phyloP scores from a whole-genome alignment of 2,888 invertebrate genomes.

The Caenorhabditis uteleia region DNA sequence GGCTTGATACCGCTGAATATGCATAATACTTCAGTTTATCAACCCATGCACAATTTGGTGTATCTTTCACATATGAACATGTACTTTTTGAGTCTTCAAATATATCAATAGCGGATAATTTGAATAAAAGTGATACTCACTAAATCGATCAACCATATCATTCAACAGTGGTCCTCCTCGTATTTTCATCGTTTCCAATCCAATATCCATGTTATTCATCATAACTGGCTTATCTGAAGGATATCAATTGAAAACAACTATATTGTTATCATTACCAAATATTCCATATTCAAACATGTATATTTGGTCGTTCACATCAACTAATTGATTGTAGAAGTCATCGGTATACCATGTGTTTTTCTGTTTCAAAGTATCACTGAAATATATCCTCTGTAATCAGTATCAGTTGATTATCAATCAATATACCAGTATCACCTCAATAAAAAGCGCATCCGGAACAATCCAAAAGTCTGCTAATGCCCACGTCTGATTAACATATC shows the following conservation, averaged over 20 bases:
- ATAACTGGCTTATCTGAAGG: background rate
- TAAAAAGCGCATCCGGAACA: constrained; percentile 21
- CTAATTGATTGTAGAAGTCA: constrained; percentile 13
- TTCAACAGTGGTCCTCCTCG: constrained; percentile 18
- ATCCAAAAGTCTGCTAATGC: constrained; percentile 34
- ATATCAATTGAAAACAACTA: too few species aligned
- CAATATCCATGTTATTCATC: constrained; percentile 3
- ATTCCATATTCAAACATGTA: constrained; percentile 38
- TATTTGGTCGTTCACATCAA: constrained; percentile 27
- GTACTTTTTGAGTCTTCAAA: too few species aligned
- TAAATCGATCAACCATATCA: constrained; percentile 22
- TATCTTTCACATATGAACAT: too few species aligned
- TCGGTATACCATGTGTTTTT: constrained; percentile 24
- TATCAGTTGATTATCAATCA: too few species aligned
- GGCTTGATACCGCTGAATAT: constrained; percentile 43
- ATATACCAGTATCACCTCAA: too few species aligned
- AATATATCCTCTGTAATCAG: background rate
- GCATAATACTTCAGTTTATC: constrained; percentile 38
- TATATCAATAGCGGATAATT: constrained; percentile 9
- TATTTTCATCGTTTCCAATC: constrained; percentile 1
- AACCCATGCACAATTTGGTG: constrained; percentile 29
- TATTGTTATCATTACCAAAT: constrained; percentile 19
- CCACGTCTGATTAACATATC: constrained; percentile 1
- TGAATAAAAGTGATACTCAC: constrained; percentile 27
- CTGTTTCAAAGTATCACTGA: constrained; percentile 1